These are phyloP conservation scores for Drosophila neocordata DNA, from an alignment of 1,140 invertebrate genomes.

Conservation along the genomic window DNA sequence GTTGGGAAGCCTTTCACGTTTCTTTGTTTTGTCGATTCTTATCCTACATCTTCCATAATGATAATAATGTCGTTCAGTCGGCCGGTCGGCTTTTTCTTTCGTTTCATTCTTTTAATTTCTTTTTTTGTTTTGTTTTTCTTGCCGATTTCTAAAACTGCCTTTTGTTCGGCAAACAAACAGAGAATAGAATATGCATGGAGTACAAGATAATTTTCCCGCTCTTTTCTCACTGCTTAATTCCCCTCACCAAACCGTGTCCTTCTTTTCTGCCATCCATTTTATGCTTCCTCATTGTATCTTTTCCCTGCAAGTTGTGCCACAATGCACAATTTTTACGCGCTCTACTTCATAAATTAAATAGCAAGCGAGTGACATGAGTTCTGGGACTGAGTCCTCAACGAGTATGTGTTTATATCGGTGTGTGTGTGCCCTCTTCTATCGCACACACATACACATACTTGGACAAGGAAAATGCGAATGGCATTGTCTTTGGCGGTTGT, in stretches of 20 bases:
- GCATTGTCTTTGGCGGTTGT: slow-evolving; percentile 73
- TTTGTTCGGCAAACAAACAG: slow-evolving; percentile 60
- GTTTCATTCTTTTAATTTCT: background rate
- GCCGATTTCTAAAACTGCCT: slow-evolving; percentile 71
- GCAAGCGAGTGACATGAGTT: slow-evolving; percentile 54
- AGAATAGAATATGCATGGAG: slow-evolving; percentile 45
- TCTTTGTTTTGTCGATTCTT: background rate
- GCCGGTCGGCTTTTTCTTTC: background rate
- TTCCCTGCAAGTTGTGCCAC: slow-evolving; percentile 44
- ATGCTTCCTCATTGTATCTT: slow-evolving; percentile 41
- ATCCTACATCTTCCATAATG: slow-evolving; percentile 34
- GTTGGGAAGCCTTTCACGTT: slow-evolving; percentile 10
- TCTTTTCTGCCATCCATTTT: slow-evolving; percentile 7
- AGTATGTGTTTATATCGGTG: slow-evolving; percentile 16
- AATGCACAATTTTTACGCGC: slow-evolving; percentile 80
- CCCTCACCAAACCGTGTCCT: slow-evolving; percentile 8
- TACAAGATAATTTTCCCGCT: slow-evolving; percentile 58
- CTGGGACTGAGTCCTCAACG: slow-evolving; percentile 1
- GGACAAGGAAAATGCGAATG: slow-evolving; percentile 3
- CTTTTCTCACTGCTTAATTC: slow-evolving; percentile 12
- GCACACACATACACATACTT: slow-evolving; percentile 28
- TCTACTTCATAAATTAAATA: slow-evolving; percentile 81
- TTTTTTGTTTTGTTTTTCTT: slow-evolving; percentile 10
- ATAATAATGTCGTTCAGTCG: slow-evolving; percentile 23
- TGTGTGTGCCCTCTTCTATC: slow-evolving; percentile 8